Evolutionary conservation across 2,113 vertebrate species (phyloP).

Genomic region (Pteronura brasiliensis): DNA sequence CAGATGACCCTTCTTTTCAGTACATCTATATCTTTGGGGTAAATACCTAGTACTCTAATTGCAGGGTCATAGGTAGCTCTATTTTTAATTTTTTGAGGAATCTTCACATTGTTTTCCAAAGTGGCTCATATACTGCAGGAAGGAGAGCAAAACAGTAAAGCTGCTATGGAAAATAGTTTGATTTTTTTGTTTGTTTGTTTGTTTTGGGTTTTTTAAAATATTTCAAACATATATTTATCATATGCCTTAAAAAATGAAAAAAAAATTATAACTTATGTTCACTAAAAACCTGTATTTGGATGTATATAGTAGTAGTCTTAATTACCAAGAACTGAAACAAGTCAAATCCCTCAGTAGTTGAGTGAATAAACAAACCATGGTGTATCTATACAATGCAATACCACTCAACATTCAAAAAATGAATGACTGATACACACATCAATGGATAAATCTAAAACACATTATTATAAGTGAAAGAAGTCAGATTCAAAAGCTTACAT

Average conservation of each 20-base stretch:
- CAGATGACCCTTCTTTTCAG: no score
- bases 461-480: background rate
- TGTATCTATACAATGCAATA: background rate
- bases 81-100: no score
- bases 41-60: no score
- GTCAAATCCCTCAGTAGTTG: background rate
- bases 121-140: background rate
- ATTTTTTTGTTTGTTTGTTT: background rate
- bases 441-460: background rate
- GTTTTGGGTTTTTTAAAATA: background rate
- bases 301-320: background rate
- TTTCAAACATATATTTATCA: background rate
- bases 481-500: background rate
- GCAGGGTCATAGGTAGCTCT: no score
- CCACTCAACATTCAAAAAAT: background rate
- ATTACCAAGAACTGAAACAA: background rate
- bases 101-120: no score
- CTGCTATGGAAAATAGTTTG: background rate
- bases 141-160: background rate
- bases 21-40: no score
- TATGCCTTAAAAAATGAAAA: no score
- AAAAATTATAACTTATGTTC: background rate
- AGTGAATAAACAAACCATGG: background rate
- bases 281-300: background rate
- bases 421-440: background rate